Evolutionary conservation across 2,888 invertebrate genomes (phyloP), one percentile per base, ranked within the genome.

Genomic region (Meganola albula): DNA sequence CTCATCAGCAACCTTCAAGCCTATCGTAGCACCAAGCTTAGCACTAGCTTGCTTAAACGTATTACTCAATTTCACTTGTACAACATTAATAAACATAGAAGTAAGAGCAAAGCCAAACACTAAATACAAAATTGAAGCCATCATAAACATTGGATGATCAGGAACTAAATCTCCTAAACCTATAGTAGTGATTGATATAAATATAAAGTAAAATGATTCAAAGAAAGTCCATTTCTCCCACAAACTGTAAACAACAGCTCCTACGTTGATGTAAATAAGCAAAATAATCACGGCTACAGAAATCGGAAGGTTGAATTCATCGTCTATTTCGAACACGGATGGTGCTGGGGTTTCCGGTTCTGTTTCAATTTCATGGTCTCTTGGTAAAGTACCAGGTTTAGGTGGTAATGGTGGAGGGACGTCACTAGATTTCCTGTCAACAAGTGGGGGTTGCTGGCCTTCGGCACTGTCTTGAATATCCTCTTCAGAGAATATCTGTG

Each of bases 21-120:
- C 95, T 44, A 96, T 93, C 2, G 94, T 94, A 12, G 94, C 93
- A 2, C 95, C 93, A 26, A 96, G 89, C 67, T 95, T 96, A 11
- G 92, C 92, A 58, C 93, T 94, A 1, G 95, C 95, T 47, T 92
- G 90, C 51, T 91, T 91, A 63, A 96, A 96, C 1, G 94, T 94
- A 68, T 94, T 91, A 25, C 93, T 93, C 24, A 91, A 57, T 65
- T 91, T 91, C 24, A 92, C 92, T 86, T 97, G 97, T 1, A 98
- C 96, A 9, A 98, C 97, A 63, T 97, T 98, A 58, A 99, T 95
- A 74, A 96, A 96, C 97, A 98, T 98, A 49, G 98, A 96, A 29
- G 98, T 98, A 10, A 99, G 86, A 0, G 98, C 96, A 38, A 99
- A 86, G 4, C 99, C 99, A 58, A 99, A 95, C 11, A 98, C 92